Evolutionary conservation across 2,888 invertebrate genomes (phyloP), one percentile per base, ranked within the genome.

Genomic region (Eupithecia pulchellata): DNA sequence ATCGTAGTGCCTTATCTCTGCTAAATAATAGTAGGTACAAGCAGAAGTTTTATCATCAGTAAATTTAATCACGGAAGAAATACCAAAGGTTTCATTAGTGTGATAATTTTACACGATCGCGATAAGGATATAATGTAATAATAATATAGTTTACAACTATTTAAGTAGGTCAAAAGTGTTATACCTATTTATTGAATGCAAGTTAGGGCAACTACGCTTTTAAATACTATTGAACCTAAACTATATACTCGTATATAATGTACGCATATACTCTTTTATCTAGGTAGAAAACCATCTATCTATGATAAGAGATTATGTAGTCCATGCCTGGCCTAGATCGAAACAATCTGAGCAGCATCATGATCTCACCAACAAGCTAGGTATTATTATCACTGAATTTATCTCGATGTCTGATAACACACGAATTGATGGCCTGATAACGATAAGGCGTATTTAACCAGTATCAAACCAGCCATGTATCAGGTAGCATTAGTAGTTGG

Each of bases 401-500:
- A 90, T 90, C 90, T 85, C 82, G 78, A 78, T 81, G 76, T 78
- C 79, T 84, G 89, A 91, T 90, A 90, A 85, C 84, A 79, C 78
- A 76, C 81, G 82, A 87, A 88, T 87, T 87, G 90, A 91, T 90
- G 86, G 84, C 80, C 81, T 81, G 92, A 92, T 92, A 92, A 87
- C 81, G 88, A 90, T 89, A 89, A 86, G 75, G 63, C 80, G 68
- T 79, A 78, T 83, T 84, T 81, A 82, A 80, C 78, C 83, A 90
- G 88, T 88, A 82, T 80, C 78, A 82, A 78, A 82, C 79, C 78
- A 84, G 84, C 85, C 85, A 94, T 94, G 93, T 85, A 84, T 79
- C 85, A 88, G 86, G 92, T 93, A 73, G 93, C 93, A 76, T 82
- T 94, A 30, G 90, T 94, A 4, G 88, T 94, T 20, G 92, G 91